Conservation (phyloP, 2,113 vertebrate species). For the Nibea coibor region DNA sequence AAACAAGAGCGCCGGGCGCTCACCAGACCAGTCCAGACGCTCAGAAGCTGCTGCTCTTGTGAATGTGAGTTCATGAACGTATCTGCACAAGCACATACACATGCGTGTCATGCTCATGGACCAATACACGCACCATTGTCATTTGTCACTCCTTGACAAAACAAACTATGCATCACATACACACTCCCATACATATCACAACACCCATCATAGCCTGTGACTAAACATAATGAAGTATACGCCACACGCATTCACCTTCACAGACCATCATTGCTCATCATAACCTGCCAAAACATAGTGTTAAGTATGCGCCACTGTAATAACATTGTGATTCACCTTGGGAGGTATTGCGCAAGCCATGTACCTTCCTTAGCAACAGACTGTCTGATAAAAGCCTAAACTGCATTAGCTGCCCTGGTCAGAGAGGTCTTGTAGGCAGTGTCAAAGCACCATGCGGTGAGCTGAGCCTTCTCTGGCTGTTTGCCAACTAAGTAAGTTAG, state of each 20-base stretch:
- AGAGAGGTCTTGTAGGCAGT: conserved; percentile 16
- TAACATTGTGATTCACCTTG: conserved; percentile 65
- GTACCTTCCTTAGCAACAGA: conserved; percentile 41
- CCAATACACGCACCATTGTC: conserved; percentile 21
- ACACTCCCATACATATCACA: conserved; percentile 26
- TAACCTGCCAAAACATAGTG: conserved; percentile 57
- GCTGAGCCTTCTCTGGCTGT: conserved; percentile 45
- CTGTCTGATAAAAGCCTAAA: conserved; percentile 62
- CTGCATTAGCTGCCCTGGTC: conserved; percentile 50
- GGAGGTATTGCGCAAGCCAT: conserved; percentile 49
- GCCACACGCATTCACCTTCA: conserved; percentile 15
- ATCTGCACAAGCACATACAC: conserved; percentile 16
- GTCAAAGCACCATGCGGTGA: conserved; percentile 50
- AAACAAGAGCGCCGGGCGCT: conserved; percentile 69
- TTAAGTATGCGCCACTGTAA: conserved; percentile 62
- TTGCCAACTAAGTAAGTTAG: conserved; percentile 53
- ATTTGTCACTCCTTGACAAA: conserved; percentile 51
- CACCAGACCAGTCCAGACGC: conserved; percentile 34
- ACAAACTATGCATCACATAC: conserved; percentile 40
- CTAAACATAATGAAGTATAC: conserved; percentile 49
- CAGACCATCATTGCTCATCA: conserved; percentile 51
- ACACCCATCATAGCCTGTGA: conserved; percentile 43
- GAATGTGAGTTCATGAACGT: conserved; percentile 1
- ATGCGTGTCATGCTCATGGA: conserved; percentile 8
- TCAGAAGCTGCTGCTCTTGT: conserved; percentile 31